phyloP scores from a whole-genome alignment of 2,888 invertebrate genomes.

The Nomada fucata region DNA sequence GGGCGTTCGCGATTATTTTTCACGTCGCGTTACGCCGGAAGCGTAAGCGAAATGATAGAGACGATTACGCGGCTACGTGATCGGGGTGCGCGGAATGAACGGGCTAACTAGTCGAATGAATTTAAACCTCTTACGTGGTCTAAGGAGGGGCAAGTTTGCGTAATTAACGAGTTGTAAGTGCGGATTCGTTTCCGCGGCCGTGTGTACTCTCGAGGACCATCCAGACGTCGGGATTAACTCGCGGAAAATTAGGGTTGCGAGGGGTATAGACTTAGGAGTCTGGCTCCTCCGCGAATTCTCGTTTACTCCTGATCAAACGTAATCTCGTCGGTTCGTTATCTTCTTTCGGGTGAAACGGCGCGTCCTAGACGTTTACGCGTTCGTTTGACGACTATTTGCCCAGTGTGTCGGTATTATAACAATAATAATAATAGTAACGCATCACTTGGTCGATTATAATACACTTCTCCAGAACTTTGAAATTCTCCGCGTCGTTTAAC shows the following conservation, averaged over 20 bases:
- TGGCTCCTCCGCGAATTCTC: neutral
- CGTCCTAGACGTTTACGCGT: neutral
- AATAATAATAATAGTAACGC: no score
- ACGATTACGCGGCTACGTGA: neutral
- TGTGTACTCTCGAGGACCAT: constrained; percentile 17
- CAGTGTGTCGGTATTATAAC: no score
- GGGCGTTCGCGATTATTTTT: no score
- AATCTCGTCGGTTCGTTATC: neutral
- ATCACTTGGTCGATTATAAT: no score
- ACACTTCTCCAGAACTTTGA: no score
- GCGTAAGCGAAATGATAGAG: neutral
- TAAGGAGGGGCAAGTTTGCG: constrained; percentile 20
- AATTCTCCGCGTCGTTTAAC: no score
- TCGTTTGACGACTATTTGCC: neutral
- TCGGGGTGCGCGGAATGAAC: neutral
- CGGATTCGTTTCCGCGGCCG: constrained; percentile 20
- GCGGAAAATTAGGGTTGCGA: constrained; percentile 22
- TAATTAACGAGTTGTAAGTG: constrained; percentile 20
- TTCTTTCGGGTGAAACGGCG: neutral
- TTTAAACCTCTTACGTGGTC: constrained; percentile 19
- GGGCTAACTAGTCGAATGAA: constrained; percentile 12
- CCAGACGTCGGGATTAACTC: constrained; percentile 19
- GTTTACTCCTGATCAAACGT: neutral
- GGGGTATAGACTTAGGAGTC: neutral
- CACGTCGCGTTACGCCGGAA: neutral